Base-by-base conservation (phyloP, 2,888 invertebrate species). In the Anorthoa munda region DNA sequence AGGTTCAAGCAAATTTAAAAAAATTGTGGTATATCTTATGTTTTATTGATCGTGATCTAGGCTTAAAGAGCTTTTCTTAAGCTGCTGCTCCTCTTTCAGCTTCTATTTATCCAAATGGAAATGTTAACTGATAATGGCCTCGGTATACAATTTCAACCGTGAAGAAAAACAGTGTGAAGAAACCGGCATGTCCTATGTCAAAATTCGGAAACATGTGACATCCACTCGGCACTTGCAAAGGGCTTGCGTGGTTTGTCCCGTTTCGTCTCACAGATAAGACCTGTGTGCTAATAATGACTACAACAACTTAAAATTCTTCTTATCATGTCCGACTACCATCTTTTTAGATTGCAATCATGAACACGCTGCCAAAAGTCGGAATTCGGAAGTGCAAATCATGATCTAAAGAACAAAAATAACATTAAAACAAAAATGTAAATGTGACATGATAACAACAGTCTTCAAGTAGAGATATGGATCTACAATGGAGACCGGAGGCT, bases 341-440 rank as follows among this genome's bases (percentile, higher is more conserved):
- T 39, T 18, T 73, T 56, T 23, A 39, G 18, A 9, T 74, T 15
- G 21, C 53, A 21, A 46, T 23, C 1, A 72, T 48, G 21, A 72
- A 55, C 55, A 31, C 21, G 18, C 18, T 50, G 12, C n/a, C 31
- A 53, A 31, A 53, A 59, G 31, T 48, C n/a, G 18, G 15, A 46
- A n/a, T 50, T 67, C 23, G 11, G 15, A 53, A n/a, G 7, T 46
- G 4, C n/a, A 39, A 48, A 50, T 31, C 13, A 50, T 53, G 21
- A 2, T 56, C 46, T 31, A 31, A 45, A 21, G 13, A 74, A 55
- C 11, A 21, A 56, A 50, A 31, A 56, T 51, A 18, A 45, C 15
- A 53, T 64, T 53, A 9, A 5, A 53, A 77, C 23, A 45, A 67
- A 61, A 51, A 50, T 71, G 48, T 53, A 21, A 83, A 66, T 66